Percentiles rank a stretch among this genome's conserved stretches.
phyloP scores from a whole-genome alignment of 2,113 vertebrate species.

The Crocuta crocuta region DNA sequence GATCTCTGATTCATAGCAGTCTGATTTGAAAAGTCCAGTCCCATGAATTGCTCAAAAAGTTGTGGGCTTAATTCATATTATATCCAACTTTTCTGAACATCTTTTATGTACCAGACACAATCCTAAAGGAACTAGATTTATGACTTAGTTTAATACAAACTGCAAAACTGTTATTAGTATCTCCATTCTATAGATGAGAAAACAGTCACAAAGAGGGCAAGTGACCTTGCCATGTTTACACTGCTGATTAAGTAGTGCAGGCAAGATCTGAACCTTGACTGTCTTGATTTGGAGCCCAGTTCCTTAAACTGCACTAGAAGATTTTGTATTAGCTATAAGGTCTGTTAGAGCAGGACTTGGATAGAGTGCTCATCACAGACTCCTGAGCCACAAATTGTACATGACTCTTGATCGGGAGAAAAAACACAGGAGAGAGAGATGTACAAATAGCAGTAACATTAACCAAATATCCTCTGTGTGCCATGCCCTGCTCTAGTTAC shows the following conservation, averaged over 20 bases:
- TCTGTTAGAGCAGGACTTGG: background rate
- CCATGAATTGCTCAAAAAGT: background rate
- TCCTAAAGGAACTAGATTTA: background rate
- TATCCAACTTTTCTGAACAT: background rate
- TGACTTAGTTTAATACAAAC: background rate
- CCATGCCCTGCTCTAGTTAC: background rate
- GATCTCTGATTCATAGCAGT: background rate
- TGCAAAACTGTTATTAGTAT: background rate
- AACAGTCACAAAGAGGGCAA: background rate
- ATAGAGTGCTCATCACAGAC: background rate
- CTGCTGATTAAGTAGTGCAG: background rate
- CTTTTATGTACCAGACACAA: background rate
- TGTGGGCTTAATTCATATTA: background rate
- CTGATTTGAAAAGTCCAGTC: slow-evolving; percentile 10
- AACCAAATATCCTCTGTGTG: background rate
- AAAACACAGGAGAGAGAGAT: background rate
- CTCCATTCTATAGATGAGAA: background rate
- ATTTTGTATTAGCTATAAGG: background rate
- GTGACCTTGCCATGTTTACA: background rate
- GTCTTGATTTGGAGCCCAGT: background rate
- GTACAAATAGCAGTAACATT: background rate
- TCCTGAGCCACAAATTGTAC: background rate
- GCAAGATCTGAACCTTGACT: background rate
- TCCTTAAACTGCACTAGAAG: background rate
- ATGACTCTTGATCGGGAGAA: background rate